These are phyloP conservation scores for Agrilus cyanescens DNA, from an alignment of 2,888 invertebrate genomes.

Conservation along the genomic window DNA sequence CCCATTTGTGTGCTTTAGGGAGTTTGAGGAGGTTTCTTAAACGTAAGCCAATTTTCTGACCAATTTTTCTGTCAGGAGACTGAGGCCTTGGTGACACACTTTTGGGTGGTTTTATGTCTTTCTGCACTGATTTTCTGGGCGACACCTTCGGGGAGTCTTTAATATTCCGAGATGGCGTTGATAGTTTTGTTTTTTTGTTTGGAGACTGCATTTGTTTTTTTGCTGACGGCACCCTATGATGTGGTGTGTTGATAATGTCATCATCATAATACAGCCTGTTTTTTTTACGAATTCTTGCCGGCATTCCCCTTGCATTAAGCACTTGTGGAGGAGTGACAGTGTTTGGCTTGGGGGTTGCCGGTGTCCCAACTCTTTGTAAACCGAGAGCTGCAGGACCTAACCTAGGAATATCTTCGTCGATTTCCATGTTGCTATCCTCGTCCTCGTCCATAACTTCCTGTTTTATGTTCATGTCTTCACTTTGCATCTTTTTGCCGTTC, in stretches of 20 bases:
- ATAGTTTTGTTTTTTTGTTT: conserved; percentile 31
- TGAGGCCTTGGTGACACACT: conserved; percentile 37
- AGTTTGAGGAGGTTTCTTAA: conserved; percentile 86
- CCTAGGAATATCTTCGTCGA: conserved; percentile 54
- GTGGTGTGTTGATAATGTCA: conserved; percentile 70
- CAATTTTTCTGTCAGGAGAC: conserved; percentile 70
- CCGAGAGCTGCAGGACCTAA: conserved; percentile 72
- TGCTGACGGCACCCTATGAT: conserved; percentile 60
- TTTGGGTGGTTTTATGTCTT: conserved; percentile 15
- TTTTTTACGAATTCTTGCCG: conserved; percentile 79
- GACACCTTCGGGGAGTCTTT: conserved; percentile 26
- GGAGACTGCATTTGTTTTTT: conserved; percentile 50
- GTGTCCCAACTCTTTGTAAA: conserved; percentile 69
- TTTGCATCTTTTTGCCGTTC: conserved; percentile 39
- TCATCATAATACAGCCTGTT: conserved; percentile 80
- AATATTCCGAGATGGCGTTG: conserved; percentile 14
- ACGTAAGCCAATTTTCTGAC: conserved; percentile 81
- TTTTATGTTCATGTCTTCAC: conserved; percentile 20
- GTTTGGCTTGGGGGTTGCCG: conserved; percentile 57
- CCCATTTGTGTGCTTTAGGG: conserved; percentile 98
- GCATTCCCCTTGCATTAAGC: conserved; percentile 79
- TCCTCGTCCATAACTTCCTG: conserved; percentile 38
- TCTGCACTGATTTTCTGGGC: conserved; percentile 17
- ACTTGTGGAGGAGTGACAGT: conserved; percentile 64
- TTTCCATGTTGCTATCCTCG: conserved; percentile 41